Percentiles rank a stretch among this genome's conserved stretches.
These are phyloP conservation scores for Toxostoma redivivum DNA, from an alignment of 2,113 vertebrate genomes.

Conservation along the genomic window DNA sequence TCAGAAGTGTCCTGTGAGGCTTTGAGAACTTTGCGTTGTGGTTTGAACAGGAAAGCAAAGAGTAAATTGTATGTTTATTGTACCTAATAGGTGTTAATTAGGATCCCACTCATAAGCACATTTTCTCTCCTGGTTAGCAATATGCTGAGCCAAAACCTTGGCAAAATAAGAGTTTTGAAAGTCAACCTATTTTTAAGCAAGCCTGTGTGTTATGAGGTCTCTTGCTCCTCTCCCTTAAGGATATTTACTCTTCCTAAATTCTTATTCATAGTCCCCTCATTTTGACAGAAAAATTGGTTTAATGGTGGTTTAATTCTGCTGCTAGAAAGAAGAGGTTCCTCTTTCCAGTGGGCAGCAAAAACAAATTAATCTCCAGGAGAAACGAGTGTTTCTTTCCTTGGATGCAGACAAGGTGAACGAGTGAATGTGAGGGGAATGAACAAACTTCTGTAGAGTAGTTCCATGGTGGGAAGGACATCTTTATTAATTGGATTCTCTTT, in stretches of 20 bases:
- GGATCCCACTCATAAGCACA: not conserved
- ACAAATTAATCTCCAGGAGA: not conserved
- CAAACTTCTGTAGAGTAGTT: not conserved
- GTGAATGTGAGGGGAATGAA: not conserved
- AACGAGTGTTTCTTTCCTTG: not conserved
- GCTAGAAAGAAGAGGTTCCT: not conserved
- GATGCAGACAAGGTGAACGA: not conserved
- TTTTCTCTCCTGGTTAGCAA: not conserved
- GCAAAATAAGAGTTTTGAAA: not conserved
- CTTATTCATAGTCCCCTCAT: not conserved
- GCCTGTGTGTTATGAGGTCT: not conserved
- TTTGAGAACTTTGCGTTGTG: not conserved
- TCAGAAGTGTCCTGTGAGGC: not conserved
- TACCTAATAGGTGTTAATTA: not conserved
- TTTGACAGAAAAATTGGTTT: conserved; percentile 4
- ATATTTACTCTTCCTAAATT: not conserved
- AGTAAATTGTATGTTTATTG: not conserved
- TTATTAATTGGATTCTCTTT: not conserved
- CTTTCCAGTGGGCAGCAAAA: not conserved
- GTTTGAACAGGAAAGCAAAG: not conserved
- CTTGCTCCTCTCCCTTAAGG: not conserved
- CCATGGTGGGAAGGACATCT: not conserved
- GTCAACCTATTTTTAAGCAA: not conserved
- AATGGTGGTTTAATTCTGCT: not conserved
- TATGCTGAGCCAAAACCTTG: not conserved